Conservation (phyloP, 2,888 invertebrate species). For the Cryptops parisi region DNA sequence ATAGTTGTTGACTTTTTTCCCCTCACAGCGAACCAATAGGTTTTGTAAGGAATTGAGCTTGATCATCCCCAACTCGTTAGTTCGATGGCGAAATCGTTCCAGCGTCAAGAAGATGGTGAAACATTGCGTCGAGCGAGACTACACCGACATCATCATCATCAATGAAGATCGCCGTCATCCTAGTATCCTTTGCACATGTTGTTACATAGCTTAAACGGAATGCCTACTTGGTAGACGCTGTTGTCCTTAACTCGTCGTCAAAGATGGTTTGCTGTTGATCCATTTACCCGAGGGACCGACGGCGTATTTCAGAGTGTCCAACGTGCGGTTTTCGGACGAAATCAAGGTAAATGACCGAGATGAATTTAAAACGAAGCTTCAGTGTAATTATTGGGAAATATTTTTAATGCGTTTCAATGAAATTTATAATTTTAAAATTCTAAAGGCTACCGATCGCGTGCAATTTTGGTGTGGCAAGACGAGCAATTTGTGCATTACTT, state of each 20-base stretch:
- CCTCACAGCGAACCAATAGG: slow-evolving; percentile 57
- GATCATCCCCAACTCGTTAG: slow-evolving; percentile 81
- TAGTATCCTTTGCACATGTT: no score
- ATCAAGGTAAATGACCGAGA: slow-evolving; percentile 42
- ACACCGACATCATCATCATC: slow-evolving; percentile 77
- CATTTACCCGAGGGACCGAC: slow-evolving; percentile 96
- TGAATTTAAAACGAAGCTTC: no score
- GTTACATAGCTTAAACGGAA: no score
- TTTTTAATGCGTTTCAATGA: slow-evolving; percentile 3
- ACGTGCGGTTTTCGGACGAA: slow-evolving; percentile 77
- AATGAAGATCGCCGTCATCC: slow-evolving; percentile 89
- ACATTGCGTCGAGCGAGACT: slow-evolving; percentile 58
- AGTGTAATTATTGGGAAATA: not conserved
- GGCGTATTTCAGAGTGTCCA: slow-evolving; percentile 86
- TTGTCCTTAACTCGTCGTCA: not conserved
- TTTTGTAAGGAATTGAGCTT: slow-evolving; percentile 83
- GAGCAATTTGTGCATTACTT: no score
- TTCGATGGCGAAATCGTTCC: slow-evolving; percentile 71
- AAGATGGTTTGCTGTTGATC: slow-evolving; percentile 73
- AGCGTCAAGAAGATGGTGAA: slow-evolving; percentile 86
- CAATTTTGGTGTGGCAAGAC: no score
- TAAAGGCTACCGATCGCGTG: no score
- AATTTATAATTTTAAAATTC: no score
- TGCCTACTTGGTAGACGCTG: slow-evolving; percentile 4
- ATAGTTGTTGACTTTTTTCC: slow-evolving; percentile 17